Percentiles rank a stretch among this genome's conserved stretches.
phyloP scores from a whole-genome alignment of 2,888 invertebrate genomes.

The Thelaira solivaga region DNA sequence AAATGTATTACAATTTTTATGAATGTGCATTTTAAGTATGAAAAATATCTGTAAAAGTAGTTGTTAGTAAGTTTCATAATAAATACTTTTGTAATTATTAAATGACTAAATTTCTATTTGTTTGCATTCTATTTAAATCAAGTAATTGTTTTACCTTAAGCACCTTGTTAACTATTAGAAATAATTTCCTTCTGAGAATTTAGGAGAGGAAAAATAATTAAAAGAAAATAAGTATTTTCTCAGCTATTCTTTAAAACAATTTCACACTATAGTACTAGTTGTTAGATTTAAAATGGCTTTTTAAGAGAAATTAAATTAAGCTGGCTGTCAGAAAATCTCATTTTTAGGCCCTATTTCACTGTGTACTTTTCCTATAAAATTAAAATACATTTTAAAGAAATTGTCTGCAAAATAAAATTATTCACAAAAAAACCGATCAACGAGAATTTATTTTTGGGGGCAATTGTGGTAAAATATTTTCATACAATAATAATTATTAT shows the following conservation, averaged over 20 bases:
- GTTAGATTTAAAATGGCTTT: no score
- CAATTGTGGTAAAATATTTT: slow-evolving; percentile 35
- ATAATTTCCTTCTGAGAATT: not conserved
- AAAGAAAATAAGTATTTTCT: not conserved
- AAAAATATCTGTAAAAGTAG: slow-evolving; percentile 17
- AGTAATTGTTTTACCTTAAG: not conserved
- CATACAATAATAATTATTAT: slow-evolving; percentile 41
- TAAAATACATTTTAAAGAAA: no score
- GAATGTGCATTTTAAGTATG: slow-evolving; percentile 28
- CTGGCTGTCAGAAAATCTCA: no score
- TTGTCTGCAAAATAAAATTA: no score
- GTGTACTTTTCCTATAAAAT: no score
- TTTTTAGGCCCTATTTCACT: no score
- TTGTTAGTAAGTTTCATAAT: slow-evolving; percentile 22
- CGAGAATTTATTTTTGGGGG: slow-evolving; percentile 21
- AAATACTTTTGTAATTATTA: slow-evolving; percentile 15
- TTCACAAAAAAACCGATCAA: no score
- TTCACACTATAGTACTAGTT: no score
- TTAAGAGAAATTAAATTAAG: no score
- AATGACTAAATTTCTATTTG: not conserved
- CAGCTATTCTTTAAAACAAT: no score
- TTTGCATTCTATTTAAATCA: not conserved
- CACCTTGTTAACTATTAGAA: not conserved
- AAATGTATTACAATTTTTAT: not conserved
- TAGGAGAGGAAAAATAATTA: not conserved